Evolutionary conservation across 1,140 invertebrate species (phyloP).

Genomic region (Onthophagus taurus): DNA sequence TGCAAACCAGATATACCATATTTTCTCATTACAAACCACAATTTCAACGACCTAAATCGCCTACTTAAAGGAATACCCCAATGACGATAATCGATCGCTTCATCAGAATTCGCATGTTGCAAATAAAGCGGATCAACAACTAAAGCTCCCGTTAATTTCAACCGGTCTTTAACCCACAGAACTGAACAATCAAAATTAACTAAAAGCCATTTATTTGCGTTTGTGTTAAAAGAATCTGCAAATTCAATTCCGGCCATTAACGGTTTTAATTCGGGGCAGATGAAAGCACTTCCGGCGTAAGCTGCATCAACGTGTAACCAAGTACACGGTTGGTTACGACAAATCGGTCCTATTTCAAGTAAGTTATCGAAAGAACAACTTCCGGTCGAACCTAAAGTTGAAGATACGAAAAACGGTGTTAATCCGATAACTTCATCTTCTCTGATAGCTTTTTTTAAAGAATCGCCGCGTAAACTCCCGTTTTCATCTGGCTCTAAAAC

Average conservation of each 20-base stretch:
- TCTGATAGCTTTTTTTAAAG: conserved; percentile 57
- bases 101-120: conserved; percentile 63
- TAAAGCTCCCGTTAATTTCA: conserved; percentile 83
- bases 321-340: conserved; percentile 52
- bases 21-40: conserved; percentile 80
- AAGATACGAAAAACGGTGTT: conserved; percentile 79
- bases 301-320: conserved; percentile 72
- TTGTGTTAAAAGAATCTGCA: conserved; percentile 85
- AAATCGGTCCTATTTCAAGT: conserved; percentile 70
- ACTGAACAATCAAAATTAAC: conserved; percentile 86
- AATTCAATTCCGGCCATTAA: conserved; percentile 70
- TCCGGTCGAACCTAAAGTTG: conserved; percentile 71
- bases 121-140: conserved; percentile 92
- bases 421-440: conserved; percentile 72
- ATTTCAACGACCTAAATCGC: conserved; percentile 75
- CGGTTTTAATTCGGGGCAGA: conserved; percentile 71
- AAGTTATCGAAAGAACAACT: conserved; percentile 77
- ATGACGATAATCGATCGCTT: conserved; percentile 76
- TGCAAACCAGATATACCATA: conserved; percentile 77
- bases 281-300: conserved; percentile 76
- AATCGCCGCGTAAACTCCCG: conserved; percentile 64
- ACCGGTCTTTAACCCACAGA: conserved; percentile 81
- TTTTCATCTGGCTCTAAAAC: conserved; percentile 81
- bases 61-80: conserved; percentile 86
- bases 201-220: conserved; percentile 88